Evolutionary conservation across 2,113 vertebrate genomes (phyloP).

Genomic region (Chelonoidis abingdonii): DNA sequence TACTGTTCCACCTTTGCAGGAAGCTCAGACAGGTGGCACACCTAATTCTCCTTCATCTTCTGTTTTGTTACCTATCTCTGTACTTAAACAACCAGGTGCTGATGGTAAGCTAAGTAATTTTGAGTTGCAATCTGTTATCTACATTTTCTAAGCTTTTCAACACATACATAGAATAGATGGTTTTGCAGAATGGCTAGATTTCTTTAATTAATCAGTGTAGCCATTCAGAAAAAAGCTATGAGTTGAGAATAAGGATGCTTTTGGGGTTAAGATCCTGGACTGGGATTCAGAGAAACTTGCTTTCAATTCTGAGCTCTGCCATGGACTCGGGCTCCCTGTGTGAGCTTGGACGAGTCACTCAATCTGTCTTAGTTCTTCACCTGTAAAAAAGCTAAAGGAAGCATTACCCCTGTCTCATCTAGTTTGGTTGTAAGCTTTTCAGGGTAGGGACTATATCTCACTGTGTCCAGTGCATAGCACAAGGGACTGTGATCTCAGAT

Average conservation of each 20-base stretch:
- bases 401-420: not conserved
- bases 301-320: not conserved
- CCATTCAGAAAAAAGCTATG: not conserved
- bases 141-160: not conserved
- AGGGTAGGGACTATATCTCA: not conserved
- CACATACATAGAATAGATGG: not conserved
- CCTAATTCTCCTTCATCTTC: constrained; percentile 86
- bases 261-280: not conserved
- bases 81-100: constrained; percentile 87
- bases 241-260: not conserved
- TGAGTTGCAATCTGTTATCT: not conserved
- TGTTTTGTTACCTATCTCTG: constrained; percentile 86
- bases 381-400: not conserved
- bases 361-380: not conserved
- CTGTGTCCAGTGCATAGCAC: not conserved
- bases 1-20: constrained; percentile 83
- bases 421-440: not conserved
- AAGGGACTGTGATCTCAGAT: not conserved
- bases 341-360: not conserved
- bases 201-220: not conserved
- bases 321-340: not conserved
- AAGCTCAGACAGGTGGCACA: constrained; percentile 80
- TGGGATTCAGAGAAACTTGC: not conserved
- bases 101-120: constrained; percentile 80
- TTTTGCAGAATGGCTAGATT: not conserved